Evolutionary conservation across 2,888 invertebrate species (phyloP), one percentile per base, ranked within the genome.

Genomic region (Mechanitis messenoides): DNA sequence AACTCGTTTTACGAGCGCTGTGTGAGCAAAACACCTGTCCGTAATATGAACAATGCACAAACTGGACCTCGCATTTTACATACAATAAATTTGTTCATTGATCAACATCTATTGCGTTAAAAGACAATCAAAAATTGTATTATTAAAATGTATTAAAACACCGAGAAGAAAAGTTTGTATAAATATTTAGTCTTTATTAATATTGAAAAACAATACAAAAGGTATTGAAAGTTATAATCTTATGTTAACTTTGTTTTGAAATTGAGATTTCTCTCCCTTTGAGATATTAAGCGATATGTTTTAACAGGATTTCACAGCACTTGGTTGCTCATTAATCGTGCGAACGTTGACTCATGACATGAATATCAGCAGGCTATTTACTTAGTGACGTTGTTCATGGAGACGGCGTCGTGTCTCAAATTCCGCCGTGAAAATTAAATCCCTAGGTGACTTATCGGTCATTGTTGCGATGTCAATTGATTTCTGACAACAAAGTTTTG

Each of bases 1-100:
- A 79, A 83, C 80, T 78, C 79, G 84, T 85, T 83, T 87, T 86
- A 87, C 82, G 85, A 84, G 81, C 80, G 68, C 77, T 74, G 77
- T 74, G 77, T 70, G 76, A 73, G 69, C 68, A 67, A 76, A 80
- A 78, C 85, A 85, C 84, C 85, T 85, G 85, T 77, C 78, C 69
- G 72, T 78, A 78, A 79, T 80, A 77, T 68, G 67, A 68, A 65
- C 60, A 63, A 60, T 69, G 68, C 67, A 53, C 57, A 65, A 63
- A 61, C 53, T 65, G 68, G 60, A 55, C 50, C 61, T 61, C 67
- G 69, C 70, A 69, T 60, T 57, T 58, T 45, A 20, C 54, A 57
- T 47, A 58, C 61, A 70, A 68, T 65, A 60, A 65, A 71, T 69
- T 57, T 58, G 45, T 20, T 9, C 53, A 57, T 35, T 5, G 6